A percentile compares a stretch with the other conserved stretches of the same genome.
These are phyloP conservation scores for Caenorhabditis auriculariae DNA, from an alignment of 2,888 invertebrate genomes.

Conservation along the genomic window DNA sequence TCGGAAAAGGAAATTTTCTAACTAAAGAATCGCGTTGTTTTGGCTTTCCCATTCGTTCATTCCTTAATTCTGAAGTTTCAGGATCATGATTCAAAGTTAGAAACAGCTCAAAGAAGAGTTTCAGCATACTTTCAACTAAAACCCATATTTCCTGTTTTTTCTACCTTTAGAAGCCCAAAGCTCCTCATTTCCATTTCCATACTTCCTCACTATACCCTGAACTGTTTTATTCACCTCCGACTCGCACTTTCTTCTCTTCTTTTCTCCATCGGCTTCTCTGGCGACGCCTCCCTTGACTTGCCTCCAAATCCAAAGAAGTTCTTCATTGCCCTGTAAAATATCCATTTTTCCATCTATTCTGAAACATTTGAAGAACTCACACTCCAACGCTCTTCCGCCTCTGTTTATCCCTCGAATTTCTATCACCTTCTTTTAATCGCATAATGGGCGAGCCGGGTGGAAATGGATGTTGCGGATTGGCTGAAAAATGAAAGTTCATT, in stretches of 20 bases:
- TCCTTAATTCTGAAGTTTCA: too few relatives aligned
- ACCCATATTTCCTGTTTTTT: too few relatives aligned
- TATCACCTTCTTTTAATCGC: conserved; percentile 15
- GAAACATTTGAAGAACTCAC: conserved; percentile 10
- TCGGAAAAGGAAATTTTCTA: too few relatives aligned
- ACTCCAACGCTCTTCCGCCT: conserved; percentile 42
- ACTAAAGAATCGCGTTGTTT: too few relatives aligned
- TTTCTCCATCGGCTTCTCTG: conserved; percentile 31
- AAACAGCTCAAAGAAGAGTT: too few relatives aligned
- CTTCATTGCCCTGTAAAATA: conserved; percentile 35
- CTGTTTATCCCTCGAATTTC: conserved; percentile 24
- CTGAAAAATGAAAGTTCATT: background rate
- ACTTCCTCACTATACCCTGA: conserved; percentile 1
- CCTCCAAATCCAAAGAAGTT: conserved; percentile 44
- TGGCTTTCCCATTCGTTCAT: too few relatives aligned
- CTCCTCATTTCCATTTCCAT: background rate
- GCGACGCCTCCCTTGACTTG: conserved; percentile 41
- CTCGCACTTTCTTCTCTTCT: conserved; percentile 4
- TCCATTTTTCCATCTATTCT: background rate
- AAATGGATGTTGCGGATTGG: conserved; percentile 25
- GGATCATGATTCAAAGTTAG: too few relatives aligned
- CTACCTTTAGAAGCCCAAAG: too few relatives aligned
- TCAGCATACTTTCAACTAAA: too few relatives aligned
- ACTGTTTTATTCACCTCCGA: conserved; percentile 4
- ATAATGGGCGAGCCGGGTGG: conserved; percentile 27